Percentiles rank a stretch among this genome's conserved stretches.
phyloP scores from a whole-genome alignment of 2,888 invertebrate species.

The Apoderus coryli region DNA sequence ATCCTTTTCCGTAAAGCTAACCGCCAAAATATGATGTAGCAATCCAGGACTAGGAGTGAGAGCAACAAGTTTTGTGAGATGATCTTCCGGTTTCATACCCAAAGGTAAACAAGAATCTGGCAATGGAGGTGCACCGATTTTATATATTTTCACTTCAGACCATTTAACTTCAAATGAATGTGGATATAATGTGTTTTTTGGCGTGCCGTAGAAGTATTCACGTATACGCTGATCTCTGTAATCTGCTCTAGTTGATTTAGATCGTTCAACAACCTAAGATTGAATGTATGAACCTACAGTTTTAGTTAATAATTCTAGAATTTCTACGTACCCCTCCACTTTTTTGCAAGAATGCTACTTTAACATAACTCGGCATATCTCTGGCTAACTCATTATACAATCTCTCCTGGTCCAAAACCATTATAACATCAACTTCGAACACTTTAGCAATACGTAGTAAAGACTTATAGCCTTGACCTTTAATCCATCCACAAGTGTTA shows the following conservation, averaged over 20 bases:
- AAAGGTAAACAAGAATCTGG: constrained; percentile 95
- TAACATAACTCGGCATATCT: constrained; percentile 88
- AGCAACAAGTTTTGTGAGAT: constrained; percentile 74
- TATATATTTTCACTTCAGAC: constrained; percentile 77
- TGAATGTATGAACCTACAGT: constrained; percentile 4
- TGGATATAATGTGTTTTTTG: constrained; percentile 58
- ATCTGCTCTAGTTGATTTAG: constrained; percentile 54
- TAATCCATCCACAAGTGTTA: constrained; percentile 97
- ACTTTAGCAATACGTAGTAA: constrained; percentile 79
- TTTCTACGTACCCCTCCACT: constrained; percentile 77
- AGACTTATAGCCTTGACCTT: constrained; percentile 77
- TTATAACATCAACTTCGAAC: constrained; percentile 90
- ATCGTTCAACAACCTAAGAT: constrained; percentile 70
- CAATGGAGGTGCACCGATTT: constrained; percentile 85
- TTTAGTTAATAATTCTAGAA: constrained; percentile 9
- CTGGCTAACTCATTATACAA: constrained; percentile 85
- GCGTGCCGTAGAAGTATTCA: constrained; percentile 93
- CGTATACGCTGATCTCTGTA: constrained; percentile 66
- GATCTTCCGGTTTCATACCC: constrained; percentile 89
- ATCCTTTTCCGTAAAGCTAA: constrained; percentile 70
- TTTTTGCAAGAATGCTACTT: constrained; percentile 56
- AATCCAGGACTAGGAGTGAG: constrained; percentile 63
- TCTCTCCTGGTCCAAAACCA: constrained; percentile 92
- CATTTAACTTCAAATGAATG: constrained; percentile 91
- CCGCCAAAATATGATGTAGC: constrained; percentile 76